phyloP scores from a whole-genome alignment of 2,113 vertebrate genomes.

The Rhinogobius similis region DNA sequence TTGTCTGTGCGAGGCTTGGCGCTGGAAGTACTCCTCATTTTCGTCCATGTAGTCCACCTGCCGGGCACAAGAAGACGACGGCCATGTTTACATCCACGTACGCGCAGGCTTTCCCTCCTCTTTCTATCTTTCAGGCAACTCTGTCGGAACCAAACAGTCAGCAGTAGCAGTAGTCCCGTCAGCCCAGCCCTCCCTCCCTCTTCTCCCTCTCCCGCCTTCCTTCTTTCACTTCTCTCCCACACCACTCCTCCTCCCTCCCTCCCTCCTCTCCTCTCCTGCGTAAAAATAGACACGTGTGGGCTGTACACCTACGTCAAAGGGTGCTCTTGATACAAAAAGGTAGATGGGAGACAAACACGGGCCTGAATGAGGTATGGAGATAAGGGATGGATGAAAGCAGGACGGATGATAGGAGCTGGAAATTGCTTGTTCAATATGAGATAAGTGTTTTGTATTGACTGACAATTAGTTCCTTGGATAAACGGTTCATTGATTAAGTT shows the following conservation, averaged over 20 bases:
- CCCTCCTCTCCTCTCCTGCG: conserved; percentile 12
- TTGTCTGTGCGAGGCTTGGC: conserved; percentile 96
- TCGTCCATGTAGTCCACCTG: conserved; percentile 99
- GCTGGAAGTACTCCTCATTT: conserved; percentile 99
- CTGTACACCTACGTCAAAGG: conserved; percentile 67
- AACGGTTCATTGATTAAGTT: neutral
- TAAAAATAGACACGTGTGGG: conserved; percentile 76
- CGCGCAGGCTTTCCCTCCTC: conserved; percentile 15
- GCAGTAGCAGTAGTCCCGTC: neutral
- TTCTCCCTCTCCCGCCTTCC: conserved; percentile 9
- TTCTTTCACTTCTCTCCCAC: conserved; percentile 15
- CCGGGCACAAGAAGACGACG: conserved; percentile 38
- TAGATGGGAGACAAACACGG: neutral
- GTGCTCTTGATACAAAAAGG: conserved; percentile 36
- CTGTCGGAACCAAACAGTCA: conserved; percentile 10
- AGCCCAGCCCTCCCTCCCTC: conserved; percentile 21
- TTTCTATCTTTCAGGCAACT: conserved; percentile 3
- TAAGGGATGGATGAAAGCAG: neutral
- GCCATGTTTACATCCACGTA: conserved; percentile 38
- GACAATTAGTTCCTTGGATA: neutral
- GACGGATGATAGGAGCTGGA: neutral
- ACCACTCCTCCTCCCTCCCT: conserved; percentile 11
- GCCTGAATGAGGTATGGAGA: conserved; percentile 6
- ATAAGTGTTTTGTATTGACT: conserved; percentile 6
- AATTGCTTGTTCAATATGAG: neutral